Conservation (phyloP, 2,888 invertebrate species). For the Ichneumoninae sp. region DNA sequence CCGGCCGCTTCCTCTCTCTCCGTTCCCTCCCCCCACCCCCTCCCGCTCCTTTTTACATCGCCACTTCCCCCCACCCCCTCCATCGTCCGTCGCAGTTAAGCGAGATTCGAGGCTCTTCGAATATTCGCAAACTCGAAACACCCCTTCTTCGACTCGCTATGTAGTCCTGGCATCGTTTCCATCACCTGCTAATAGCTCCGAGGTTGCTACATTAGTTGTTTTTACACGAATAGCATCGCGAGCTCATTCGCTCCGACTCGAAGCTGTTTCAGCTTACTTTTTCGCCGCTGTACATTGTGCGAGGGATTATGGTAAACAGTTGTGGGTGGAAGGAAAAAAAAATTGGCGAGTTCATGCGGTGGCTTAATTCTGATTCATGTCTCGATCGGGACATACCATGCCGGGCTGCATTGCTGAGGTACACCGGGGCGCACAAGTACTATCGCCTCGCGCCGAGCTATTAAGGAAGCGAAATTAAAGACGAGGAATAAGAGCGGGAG, state of each 20-base stretch:
- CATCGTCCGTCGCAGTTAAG: conserved; percentile 32
- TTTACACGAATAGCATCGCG: background rate
- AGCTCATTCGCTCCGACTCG: background rate
- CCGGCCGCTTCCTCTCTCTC: conserved; percentile 44
- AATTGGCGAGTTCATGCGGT: background rate
- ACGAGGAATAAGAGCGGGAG: conserved; percentile 45
- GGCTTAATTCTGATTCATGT: background rate
- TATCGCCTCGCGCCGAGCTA: conserved; percentile 58
- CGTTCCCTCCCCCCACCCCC: conserved; percentile 28
- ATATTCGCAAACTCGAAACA: conserved; percentile 21
- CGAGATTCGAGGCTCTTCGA: conserved; percentile 17
- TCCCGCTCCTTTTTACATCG: conserved; percentile 26
- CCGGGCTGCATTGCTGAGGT: conserved; percentile 42
- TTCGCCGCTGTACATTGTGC: background rate
- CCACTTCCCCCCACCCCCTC: conserved; percentile 38
- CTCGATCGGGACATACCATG: conserved; percentile 17
- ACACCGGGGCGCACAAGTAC: background rate
- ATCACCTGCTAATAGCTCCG: conserved; percentile 19
- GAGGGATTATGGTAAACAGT: background rate
- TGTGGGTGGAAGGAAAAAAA: background rate
- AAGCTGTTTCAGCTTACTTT: background rate
- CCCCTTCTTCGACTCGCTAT: background rate
- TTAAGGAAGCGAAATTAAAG: conserved; percentile 64
- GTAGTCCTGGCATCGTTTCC: background rate
- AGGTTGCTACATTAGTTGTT: background rate